Conservation (phyloP, 2,797 vertebrate genomes). For the Pteronotus mesoamericanus region DNA sequence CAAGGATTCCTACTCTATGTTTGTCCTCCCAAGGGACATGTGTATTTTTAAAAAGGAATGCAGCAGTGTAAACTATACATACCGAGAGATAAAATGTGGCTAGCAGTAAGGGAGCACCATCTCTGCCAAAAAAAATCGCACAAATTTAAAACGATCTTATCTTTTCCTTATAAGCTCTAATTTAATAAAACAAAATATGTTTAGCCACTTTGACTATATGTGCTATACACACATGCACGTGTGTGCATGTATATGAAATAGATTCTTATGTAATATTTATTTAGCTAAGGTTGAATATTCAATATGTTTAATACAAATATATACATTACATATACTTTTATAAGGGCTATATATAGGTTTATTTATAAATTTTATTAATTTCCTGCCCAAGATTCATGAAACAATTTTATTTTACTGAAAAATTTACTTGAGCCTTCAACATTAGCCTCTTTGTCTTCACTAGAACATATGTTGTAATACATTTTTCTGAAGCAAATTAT, state of each 20-base stretch:
- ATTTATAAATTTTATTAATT: neutral
- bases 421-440: neutral
- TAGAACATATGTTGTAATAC: neutral
- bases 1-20: neutral
- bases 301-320: neutral
- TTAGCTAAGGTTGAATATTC: neutral
- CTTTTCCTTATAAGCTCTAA: neutral
- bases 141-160: neutral
- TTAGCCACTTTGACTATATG: neutral
- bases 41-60: neutral
- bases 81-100: neutral
- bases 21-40: neutral
- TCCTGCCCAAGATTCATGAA: neutral
- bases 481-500: neutral
- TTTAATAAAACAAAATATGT: neutral
- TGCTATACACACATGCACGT: neutral
- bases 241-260: neutral
- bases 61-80: neutral
- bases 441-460: neutral
- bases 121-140: neutral
- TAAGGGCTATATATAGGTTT: neutral
- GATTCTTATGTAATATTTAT: neutral
- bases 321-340: neutral
- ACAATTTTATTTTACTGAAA: neutral
- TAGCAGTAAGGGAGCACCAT: neutral